phyloP scores from a whole-genome alignment of 2,797 vertebrate species.

The Australoheros facetus region DNA sequence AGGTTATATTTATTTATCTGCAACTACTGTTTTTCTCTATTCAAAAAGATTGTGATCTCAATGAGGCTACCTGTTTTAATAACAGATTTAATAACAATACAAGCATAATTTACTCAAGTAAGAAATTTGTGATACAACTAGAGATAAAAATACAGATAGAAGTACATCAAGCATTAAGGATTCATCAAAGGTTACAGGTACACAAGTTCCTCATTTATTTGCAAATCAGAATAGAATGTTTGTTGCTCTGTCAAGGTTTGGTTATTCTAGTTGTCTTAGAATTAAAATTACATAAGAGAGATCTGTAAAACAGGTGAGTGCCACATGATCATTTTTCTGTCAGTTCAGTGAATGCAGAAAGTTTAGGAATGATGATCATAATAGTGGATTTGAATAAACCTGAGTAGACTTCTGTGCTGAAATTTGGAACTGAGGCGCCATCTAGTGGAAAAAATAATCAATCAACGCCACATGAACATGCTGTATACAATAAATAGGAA shows the following conservation, averaged over 20 bases:
- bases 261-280: too few species aligned
- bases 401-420: not conserved
- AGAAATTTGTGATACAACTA: not conserved
- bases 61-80: not conserved
- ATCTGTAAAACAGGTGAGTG: not conserved
- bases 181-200: too few species aligned
- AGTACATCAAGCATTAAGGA: not conserved
- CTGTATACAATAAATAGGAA: not conserved
- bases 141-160: not conserved
- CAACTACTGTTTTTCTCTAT: too few species aligned
- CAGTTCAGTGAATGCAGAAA: not conserved
- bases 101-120: not conserved
- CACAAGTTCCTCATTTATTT: not conserved
- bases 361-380: not conserved
- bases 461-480: not conserved
- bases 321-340: too few species aligned
- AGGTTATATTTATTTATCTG: too few species aligned
- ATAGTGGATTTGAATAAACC: not conserved
- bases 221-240: not conserved
- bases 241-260: not conserved
- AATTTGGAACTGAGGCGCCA: constrained; percentile 35
- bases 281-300: not conserved
- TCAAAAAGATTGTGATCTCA: too few species aligned
- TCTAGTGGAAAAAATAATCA: constrained; percentile 59
- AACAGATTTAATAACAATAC: not conserved